phyloP scores from a whole-genome alignment of 2,113 vertebrate genomes.

The Solenodon paradoxus region DNA sequence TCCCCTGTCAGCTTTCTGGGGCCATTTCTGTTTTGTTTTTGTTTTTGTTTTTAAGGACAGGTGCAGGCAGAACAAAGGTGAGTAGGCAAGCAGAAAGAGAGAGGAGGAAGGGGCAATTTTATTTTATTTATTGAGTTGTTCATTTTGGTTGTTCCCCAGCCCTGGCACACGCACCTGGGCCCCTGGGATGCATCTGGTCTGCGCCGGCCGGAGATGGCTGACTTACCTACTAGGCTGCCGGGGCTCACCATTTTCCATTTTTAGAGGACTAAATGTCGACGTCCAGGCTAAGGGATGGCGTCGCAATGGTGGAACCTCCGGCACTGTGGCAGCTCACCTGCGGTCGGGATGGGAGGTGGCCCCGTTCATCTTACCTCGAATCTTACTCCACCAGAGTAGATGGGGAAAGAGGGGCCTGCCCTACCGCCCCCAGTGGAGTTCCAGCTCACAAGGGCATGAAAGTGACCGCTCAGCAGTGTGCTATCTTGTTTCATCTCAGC shows the following conservation, averaged over 20 bases:
- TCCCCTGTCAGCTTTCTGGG: background rate
- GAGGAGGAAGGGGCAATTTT: too few relatives aligned
- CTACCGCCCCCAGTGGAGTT: background rate
- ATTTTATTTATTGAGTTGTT: too few relatives aligned
- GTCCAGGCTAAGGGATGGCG: background rate
- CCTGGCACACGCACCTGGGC: too few relatives aligned
- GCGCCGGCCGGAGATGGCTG: too few relatives aligned
- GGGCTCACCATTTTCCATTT: too few relatives aligned
- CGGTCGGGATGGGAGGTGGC: background rate
- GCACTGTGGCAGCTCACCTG: background rate
- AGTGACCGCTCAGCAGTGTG: background rate
- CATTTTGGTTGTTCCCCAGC: too few relatives aligned
- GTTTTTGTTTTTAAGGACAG: too few relatives aligned
- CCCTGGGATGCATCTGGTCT: too few relatives aligned
- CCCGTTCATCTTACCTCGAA: background rate
- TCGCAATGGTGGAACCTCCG: background rate
- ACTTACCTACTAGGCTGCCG: too few relatives aligned
- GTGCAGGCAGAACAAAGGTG: too few relatives aligned
- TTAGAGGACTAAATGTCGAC: background rate
- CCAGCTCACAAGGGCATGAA: background rate
- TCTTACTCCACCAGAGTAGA: background rate
- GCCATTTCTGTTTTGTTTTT: too few relatives aligned
- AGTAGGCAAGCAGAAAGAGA: too few relatives aligned
- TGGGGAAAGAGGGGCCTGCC: rapidly evolving
- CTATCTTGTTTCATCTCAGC: background rate